Percentiles rank a stretch among this genome's conserved stretches.
phyloP scores from a whole-genome alignment of 2,888 invertebrate species.

The Mactromeris polynyma region DNA sequence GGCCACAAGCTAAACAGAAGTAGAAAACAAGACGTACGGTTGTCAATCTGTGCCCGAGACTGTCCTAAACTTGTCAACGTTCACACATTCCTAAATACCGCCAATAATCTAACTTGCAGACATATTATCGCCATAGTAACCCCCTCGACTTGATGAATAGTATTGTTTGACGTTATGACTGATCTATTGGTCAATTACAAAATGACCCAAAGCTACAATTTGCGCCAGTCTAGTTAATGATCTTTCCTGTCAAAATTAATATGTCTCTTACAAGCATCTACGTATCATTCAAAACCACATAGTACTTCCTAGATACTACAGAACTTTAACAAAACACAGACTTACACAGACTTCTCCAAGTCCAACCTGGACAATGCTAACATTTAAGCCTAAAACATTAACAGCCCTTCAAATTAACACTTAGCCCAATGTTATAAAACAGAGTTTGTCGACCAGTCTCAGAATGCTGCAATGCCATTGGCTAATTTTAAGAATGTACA shows the following conservation, averaged over 20 bases:
- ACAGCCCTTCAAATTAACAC: no score
- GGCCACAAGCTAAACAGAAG: constrained; percentile 43
- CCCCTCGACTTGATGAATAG: background rate
- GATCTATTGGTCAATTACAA: constrained; percentile 17
- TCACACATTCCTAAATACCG: constrained; percentile 43
- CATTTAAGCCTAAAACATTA: no score
- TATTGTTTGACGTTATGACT: background rate
- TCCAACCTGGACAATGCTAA: no score
- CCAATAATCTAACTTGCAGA: constrained; percentile 48
- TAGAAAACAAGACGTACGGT: constrained; percentile 32
- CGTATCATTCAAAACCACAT: background rate
- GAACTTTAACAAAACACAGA: background rate
- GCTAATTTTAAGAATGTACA: no score
- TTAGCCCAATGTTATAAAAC: no score
- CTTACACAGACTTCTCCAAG: no score
- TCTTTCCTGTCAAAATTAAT: constrained; percentile 7
- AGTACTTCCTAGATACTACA: background rate
- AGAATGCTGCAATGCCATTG: no score
- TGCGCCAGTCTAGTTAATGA: constrained; percentile 11
- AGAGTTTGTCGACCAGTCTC: no score
- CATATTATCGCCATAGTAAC: constrained; percentile 49
- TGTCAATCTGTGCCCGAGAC: constrained; percentile 60
- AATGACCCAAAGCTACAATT: constrained; percentile 15
- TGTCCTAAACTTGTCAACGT: constrained; percentile 56
- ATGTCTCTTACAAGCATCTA: background rate